Evolutionary conservation across 2,113 vertebrate species (phyloP).

Genomic region (Cryptomyrus ogoouensis): DNA sequence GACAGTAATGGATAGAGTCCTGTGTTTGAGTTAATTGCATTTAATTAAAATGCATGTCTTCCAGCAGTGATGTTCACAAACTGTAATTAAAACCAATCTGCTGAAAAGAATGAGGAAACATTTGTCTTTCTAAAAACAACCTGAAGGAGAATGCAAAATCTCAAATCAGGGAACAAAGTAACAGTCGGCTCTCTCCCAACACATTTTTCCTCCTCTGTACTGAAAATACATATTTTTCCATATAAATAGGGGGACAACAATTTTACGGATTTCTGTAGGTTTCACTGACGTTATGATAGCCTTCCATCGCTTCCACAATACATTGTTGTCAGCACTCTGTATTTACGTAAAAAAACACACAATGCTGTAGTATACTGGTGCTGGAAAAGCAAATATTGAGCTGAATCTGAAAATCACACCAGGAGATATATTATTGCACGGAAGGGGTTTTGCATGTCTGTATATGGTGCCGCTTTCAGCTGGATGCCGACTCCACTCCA

Average conservation of each 20-base stretch:
- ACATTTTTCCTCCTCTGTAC: not conserved
- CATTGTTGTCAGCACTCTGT: not conserved
- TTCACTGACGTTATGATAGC: not conserved
- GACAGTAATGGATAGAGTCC: slow-evolving; percentile 69
- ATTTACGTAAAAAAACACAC: not conserved
- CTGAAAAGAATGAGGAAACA: slow-evolving; percentile 45
- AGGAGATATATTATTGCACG: not conserved
- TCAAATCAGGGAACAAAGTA: not conserved
- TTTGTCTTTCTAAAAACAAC: slow-evolving; percentile 44
- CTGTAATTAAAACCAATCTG: slow-evolving; percentile 64
- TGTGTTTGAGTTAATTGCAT: slow-evolving; percentile 64
- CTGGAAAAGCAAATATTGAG: not conserved
- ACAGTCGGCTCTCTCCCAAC: not conserved
- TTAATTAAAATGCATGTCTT: slow-evolving; percentile 67
- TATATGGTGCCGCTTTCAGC: not conserved
- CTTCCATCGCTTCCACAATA: not conserved
- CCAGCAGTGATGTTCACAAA: slow-evolving; percentile 43
- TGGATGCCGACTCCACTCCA: not conserved
- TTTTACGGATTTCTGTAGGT: not conserved
- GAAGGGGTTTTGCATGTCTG: not conserved
- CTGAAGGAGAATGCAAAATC: slow-evolving; percentile 40
- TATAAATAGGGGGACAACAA: not conserved
- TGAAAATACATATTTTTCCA: not conserved
- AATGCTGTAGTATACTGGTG: not conserved
- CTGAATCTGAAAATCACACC: not conserved